phyloP scores from a whole-genome alignment of 2,113 vertebrate species.

The Cyrtonyx montezumae region DNA sequence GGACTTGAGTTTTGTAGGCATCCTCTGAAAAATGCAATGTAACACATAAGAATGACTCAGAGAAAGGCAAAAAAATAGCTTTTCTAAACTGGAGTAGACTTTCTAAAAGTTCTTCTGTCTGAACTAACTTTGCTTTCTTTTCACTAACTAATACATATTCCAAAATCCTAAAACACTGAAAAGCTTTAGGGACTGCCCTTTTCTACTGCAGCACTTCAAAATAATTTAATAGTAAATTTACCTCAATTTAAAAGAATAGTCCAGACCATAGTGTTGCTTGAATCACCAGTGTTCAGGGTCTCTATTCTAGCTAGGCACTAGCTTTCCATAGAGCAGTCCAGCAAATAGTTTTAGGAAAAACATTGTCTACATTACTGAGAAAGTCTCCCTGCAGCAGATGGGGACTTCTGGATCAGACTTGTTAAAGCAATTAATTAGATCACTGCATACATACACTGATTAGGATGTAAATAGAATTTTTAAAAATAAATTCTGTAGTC shows the following conservation, averaged over 20 bases:
- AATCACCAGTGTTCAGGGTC: not conserved
- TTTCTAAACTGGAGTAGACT: not conserved
- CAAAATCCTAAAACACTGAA: not conserved
- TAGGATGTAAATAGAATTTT: not conserved
- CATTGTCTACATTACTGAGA: not conserved
- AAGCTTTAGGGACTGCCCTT: fast-evolving
- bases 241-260: not conserved
- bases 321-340: not conserved
- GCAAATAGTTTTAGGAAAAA: not conserved
- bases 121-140: not conserved
- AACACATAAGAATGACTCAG: not conserved
- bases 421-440: not conserved
- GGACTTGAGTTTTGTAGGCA: slow-evolving; percentile 81
- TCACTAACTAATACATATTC: not conserved
- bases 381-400: not conserved
- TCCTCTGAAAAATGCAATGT: slow-evolving; percentile 75
- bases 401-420: not conserved
- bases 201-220: not conserved
- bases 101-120: not conserved
- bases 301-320: not conserved
- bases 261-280: not conserved
- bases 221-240: not conserved
- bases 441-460: not conserved
- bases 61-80: not conserved
- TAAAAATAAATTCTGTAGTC: not conserved